A percentile compares a stretch with the other conserved stretches of the same genome.
phyloP scores from a whole-genome alignment of 2,113 vertebrate genomes.

The Xyrauchen texanus region DNA sequence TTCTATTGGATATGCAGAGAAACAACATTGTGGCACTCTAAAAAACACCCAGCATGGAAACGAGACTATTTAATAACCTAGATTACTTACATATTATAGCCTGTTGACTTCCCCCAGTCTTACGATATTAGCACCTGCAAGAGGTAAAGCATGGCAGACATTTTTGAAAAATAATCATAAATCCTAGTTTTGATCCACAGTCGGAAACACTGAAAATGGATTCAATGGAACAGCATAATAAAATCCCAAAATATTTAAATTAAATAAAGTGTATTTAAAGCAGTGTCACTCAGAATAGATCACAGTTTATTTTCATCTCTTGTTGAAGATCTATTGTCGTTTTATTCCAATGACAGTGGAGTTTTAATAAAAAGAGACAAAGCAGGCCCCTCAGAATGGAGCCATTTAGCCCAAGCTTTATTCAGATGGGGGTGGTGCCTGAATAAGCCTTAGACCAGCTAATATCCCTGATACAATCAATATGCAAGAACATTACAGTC shows the following conservation, averaged over 20 bases:
- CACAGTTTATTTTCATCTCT: not conserved
- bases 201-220: not conserved
- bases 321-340: not conserved
- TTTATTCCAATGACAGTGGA: constrained; percentile 29
- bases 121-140: not conserved
- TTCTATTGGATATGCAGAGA: constrained; percentile 54
- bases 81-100: constrained; percentile 37
- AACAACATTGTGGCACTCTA: constrained; percentile 42
- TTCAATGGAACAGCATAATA: not conserved
- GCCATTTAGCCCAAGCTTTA: constrained; percentile 50
- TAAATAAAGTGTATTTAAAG: not conserved
- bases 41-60: constrained; percentile 37
- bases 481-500: constrained; percentile 43
- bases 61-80: constrained; percentile 26
- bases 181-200: not conserved
- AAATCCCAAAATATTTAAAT: not conserved
- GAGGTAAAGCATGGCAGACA: not conserved
- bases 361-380: constrained; percentile 50
- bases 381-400: constrained; percentile 31
- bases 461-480: constrained; percentile 56
- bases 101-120: not conserved
- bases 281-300: not conserved
- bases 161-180: not conserved
- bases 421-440: constrained; percentile 43
- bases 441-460: constrained; percentile 41